Evolutionary conservation across 2,113 vertebrate genomes (phyloP).

Genomic region (Campylomormyrus numenius): DNA sequence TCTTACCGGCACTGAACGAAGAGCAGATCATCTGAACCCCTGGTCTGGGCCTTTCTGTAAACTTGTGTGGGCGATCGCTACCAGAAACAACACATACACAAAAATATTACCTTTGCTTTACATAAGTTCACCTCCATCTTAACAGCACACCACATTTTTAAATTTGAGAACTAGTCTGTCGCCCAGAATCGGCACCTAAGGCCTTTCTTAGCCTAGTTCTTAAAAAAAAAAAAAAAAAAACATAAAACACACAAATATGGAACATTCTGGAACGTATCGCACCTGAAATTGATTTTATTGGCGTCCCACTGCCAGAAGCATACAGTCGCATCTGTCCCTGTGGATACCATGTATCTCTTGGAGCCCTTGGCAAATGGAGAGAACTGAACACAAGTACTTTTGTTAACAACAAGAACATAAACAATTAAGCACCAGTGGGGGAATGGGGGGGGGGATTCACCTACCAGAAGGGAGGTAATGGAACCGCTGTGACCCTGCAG

Average conservation of each 20-base stretch:
- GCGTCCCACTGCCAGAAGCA: slow-evolving; percentile 97
- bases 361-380: slow-evolving; percentile 89
- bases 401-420: background rate
- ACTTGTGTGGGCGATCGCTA: slow-evolving; percentile 84
- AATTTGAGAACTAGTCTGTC: background rate
- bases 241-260: background rate
- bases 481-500: slow-evolving; percentile 91
- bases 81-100: slow-evolving; percentile 16
- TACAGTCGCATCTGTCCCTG: slow-evolving; percentile 91
- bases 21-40: slow-evolving; percentile 92
- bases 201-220: background rate
- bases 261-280: slow-evolving; percentile 29
- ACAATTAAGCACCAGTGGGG: background rate
- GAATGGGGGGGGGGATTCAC: background rate
- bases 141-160: background rate
- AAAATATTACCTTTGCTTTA: background rate
- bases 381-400: slow-evolving; percentile 65
- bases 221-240: background rate
- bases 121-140: background rate
- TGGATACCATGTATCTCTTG: slow-evolving; percentile 88
- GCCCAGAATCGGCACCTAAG: background rate
- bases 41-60: slow-evolving; percentile 84
- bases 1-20: slow-evolving; percentile 90
- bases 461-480: slow-evolving; percentile 93
- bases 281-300: slow-evolving; percentile 79